These are phyloP conservation scores for Tarsius wallacei DNA, from an alignment of 2,797 vertebrate species.

Conservation along the genomic window DNA sequence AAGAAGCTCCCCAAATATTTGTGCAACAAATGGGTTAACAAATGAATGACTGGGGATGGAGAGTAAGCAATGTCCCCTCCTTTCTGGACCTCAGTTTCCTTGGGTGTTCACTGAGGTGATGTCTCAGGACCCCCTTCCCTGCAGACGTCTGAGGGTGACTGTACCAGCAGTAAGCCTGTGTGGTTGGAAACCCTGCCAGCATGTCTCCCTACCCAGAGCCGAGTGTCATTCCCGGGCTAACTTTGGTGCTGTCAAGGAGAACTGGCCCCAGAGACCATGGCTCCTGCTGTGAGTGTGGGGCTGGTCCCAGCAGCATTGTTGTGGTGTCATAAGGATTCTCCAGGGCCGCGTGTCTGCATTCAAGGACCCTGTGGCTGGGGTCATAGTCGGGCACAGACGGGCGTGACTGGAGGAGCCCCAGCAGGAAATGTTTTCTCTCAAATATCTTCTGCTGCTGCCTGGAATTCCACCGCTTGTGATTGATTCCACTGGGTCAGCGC, in stretches of 20 bases:
- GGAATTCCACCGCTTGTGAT: background rate
- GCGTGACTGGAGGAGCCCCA: background rate
- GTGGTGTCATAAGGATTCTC: background rate
- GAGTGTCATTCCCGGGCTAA: background rate
- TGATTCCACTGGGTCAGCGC: background rate
- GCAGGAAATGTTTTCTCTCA: slow-evolving; percentile 45
- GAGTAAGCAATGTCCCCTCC: background rate
- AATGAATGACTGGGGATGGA: background rate
- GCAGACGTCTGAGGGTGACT: background rate
- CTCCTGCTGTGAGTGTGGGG: background rate
- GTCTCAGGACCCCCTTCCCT: background rate
- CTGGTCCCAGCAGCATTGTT: fast-evolving
- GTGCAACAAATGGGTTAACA: background rate
- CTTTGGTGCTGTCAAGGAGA: background rate
- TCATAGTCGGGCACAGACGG: background rate
- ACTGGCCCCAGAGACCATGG: background rate
- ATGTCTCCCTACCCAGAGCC: background rate
- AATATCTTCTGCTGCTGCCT: background rate
- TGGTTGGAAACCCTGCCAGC: background rate
- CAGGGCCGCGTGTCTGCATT: background rate
- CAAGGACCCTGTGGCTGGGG: background rate
- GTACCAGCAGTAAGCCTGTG: background rate
- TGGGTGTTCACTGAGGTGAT: background rate
- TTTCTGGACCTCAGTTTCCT: background rate
- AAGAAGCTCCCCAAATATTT: background rate